Evolutionary conservation across 2,888 invertebrate species (phyloP).

Genomic region (Pandemis heparana): DNA sequence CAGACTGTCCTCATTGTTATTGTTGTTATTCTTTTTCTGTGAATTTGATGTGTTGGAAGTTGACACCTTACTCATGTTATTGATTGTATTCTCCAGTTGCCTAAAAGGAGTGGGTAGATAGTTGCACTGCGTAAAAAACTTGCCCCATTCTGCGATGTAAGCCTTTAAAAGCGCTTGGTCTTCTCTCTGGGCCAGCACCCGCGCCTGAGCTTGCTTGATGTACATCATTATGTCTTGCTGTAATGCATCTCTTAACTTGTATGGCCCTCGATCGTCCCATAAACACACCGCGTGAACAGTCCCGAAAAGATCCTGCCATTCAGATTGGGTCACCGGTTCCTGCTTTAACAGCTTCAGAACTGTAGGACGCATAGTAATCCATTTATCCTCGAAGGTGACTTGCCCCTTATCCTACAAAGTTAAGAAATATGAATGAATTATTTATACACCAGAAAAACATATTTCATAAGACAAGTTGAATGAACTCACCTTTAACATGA

Average conservation of each 20-base stretch:
- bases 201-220: slow-evolving; percentile 95
- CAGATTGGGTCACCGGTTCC: slow-evolving; percentile 95
- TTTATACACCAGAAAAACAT: slow-evolving; percentile 40
- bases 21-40: slow-evolving; percentile 82
- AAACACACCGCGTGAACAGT: slow-evolving; percentile 97
- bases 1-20: slow-evolving; percentile 93
- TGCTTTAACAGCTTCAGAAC: slow-evolving; percentile 97
- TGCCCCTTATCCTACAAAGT: slow-evolving; percentile 90
- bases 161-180: slow-evolving; percentile 98
- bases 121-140: slow-evolving; percentile 98
- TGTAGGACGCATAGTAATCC: slow-evolving; percentile 97
- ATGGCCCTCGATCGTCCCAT: slow-evolving; percentile 98
- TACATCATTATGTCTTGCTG: slow-evolving; percentile 97
- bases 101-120: slow-evolving; percentile 98
- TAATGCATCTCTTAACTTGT: slow-evolving; percentile 94
- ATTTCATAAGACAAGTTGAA: neutral
- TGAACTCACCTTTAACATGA: slow-evolving; percentile 66
- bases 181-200: slow-evolving; percentile 96
- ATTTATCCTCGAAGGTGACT: slow-evolving; percentile 97
- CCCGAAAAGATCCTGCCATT: slow-evolving; percentile 99
- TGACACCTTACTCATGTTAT: slow-evolving; percentile 80
- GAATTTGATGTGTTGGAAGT: slow-evolving; percentile 73
- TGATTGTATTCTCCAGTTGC: slow-evolving; percentile 94
- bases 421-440: slow-evolving; percentile 38
- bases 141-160: slow-evolving; percentile 99